Percentiles rank a stretch among this genome's conserved stretches.
These are phyloP conservation scores for Urophycis tenuis DNA, from an alignment of 2,797 vertebrate species.

Conservation along the genomic window DNA sequence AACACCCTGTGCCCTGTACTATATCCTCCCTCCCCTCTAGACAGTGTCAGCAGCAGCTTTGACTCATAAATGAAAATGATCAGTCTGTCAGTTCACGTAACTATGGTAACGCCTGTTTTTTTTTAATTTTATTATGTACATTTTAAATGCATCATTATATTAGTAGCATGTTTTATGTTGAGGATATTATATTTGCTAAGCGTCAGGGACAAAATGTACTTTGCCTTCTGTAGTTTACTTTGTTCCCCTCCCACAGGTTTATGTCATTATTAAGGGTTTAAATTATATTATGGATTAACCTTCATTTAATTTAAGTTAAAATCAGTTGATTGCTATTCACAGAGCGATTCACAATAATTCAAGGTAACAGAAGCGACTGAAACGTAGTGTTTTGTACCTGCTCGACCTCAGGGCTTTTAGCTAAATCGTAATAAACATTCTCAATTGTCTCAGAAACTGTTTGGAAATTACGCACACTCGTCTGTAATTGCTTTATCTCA, in stretches of 20 bases:
- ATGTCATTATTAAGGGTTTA: not conserved
- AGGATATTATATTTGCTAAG: not conserved
- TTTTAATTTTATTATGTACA: too few species aligned
- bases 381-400: slow-evolving; percentile 6
- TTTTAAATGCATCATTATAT: not conserved
- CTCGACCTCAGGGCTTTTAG: slow-evolving; percentile 25
- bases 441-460: slow-evolving; percentile 32
- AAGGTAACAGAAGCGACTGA: not conserved
- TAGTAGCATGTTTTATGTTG: not conserved
- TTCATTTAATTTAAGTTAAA: not conserved
- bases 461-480: slow-evolving; percentile 25
- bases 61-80: too few species aligned
- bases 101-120: not conserved
- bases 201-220: not conserved
- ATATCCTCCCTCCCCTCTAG: too few species aligned
- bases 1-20: too few species aligned
- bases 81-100: not conserved
- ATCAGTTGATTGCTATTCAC: not conserved
- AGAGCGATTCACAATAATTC: not conserved
- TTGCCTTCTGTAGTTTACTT: not conserved
- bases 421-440: slow-evolving; percentile 35
- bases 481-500: slow-evolving; percentile 32
- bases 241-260: not conserved
- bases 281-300: not conserved
- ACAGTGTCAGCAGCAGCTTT: too few species aligned